Evolutionary conservation across 2,113 vertebrate genomes (phyloP), one percentile per base, ranked within the genome.

Genomic region (Tichodroma muraria): DNA sequence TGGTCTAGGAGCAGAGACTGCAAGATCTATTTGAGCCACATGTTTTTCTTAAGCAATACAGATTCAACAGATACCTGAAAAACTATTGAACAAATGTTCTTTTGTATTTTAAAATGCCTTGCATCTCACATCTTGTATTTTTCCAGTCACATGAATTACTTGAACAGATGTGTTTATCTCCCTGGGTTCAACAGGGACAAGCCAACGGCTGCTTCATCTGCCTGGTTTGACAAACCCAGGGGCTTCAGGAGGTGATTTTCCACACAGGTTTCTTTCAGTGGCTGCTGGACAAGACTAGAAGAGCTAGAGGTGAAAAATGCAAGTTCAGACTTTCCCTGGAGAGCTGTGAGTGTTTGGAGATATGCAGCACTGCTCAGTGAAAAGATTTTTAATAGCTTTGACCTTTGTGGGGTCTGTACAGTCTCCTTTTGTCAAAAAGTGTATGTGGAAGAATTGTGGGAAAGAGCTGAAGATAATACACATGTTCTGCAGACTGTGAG

Each of bases 311-410:
- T 52, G 71, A 88, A 88, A 93, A 94, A 91, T 28, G 47, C 52
- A 69, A 83, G 68, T 80, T 88, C 68, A 77, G 73, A 60, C 49
- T 54, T 83, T 61, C 52, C 80, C 61, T 42, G 49, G 69, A 86
- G 65, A 84, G 56, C 72, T 77, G n/a, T 3, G 24, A 88, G 65
- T 60, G 60, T 88, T 53, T 69, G 61, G 56, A 94, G 85, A 93
- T 42, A 79, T 76, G 60, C 93, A 93, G 94, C 37, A 45, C 35
- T 57, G 64, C 85, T 95, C 76, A 22, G 69, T 68, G 82, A 86
- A 90, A 91, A 91, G 80, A 92, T 94, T 84, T 89, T 91, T 94
- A 95, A 96, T 92, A 85, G 94, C 82, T 95, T 93, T 96, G 95
- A 95, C 93, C 95, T 94, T 94, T 23, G 8, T 64, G 37, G 71